These are phyloP conservation scores for Trigoniulus corallinus DNA, from an alignment of 1,140 invertebrate species.

Conservation along the genomic window DNA sequence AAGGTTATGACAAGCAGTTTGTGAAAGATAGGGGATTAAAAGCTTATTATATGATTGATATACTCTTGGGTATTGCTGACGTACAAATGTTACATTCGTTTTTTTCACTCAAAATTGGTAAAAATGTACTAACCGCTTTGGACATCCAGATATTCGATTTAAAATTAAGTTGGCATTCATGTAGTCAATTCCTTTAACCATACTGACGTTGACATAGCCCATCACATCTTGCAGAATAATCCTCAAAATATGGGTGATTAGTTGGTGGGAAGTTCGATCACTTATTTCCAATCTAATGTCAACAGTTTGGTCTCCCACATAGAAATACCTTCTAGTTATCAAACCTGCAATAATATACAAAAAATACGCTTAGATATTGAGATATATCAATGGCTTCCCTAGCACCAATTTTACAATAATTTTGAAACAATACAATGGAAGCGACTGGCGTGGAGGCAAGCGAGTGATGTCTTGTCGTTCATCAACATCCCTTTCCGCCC, in stretches of 20 bases:
- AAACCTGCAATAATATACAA: too few species aligned
- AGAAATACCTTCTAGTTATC: slow-evolving; percentile 17
- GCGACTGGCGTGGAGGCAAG: too few species aligned
- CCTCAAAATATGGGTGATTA: slow-evolving; percentile 41
- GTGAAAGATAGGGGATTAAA: not conserved
- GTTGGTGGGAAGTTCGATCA: slow-evolving; percentile 36
- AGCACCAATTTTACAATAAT: too few species aligned
- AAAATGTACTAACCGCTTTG: slow-evolving; percentile 7
- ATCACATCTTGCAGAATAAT: slow-evolving; percentile 44
- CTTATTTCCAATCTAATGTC: slow-evolving; percentile 22
- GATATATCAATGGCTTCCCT: too few species aligned
- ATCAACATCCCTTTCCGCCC: too few species aligned
- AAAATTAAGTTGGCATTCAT: slow-evolving; percentile 27
- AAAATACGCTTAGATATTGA: too few species aligned
- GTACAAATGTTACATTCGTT: slow-evolving; percentile 6
- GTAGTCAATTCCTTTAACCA: slow-evolving; percentile 29
- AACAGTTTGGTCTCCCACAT: slow-evolving; percentile 18
- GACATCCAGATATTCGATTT: slow-evolving; percentile 18
- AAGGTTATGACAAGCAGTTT: too few species aligned
- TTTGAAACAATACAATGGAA: too few species aligned
- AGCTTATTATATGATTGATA: not conserved
- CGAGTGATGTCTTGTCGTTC: too few species aligned
- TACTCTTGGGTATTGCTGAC: slow-evolving; percentile 3
- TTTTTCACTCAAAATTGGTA: too few species aligned
- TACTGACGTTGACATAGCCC: slow-evolving; percentile 37